Evolutionary conservation across 2,113 vertebrate genomes (phyloP).

Genomic region (Cheilinus undulatus): DNA sequence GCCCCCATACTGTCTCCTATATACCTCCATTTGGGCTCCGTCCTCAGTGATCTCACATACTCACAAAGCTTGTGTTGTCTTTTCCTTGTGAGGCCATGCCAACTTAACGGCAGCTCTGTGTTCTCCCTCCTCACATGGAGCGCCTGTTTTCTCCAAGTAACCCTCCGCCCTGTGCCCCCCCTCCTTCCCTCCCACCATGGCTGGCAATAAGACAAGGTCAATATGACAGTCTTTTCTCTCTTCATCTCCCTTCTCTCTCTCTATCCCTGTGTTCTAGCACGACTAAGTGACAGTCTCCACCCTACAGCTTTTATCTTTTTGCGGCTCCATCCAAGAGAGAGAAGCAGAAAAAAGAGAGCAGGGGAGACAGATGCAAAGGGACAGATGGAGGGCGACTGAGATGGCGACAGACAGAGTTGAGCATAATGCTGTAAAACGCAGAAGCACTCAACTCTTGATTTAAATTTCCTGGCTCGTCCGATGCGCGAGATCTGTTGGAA

Average conservation of each 20-base stretch:
- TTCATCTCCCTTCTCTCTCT: conserved; percentile 49
- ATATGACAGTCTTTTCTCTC: conserved; percentile 68
- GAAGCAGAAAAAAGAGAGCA: conserved; percentile 42
- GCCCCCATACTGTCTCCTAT: conserved; percentile 43
- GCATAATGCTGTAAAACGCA: conserved; percentile 64
- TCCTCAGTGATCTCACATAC: conserved; percentile 47
- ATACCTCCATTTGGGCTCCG: conserved; percentile 57
- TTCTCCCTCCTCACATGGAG: conserved; percentile 64
- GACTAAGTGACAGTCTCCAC: conserved; percentile 72
- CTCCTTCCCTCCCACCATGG: conserved; percentile 48
- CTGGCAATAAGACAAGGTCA: conserved; percentile 80
- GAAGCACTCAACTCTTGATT: conserved; percentile 57
- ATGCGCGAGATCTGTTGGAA: conserved; percentile 32
- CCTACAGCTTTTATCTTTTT: conserved; percentile 77
- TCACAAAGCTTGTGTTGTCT: conserved; percentile 70
- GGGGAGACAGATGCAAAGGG: conserved; percentile 71
- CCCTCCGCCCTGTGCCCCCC: conserved; percentile 34
- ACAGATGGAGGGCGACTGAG: conserved; percentile 70
- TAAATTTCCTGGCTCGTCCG: conserved; percentile 37
- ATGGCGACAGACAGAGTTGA: conserved; percentile 64
- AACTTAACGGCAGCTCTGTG: conserved; percentile 59
- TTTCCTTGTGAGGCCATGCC: conserved; percentile 59
- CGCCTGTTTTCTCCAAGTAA: conserved; percentile 66
- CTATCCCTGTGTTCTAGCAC: conserved; percentile 45
- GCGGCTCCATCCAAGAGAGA: conserved; percentile 59